Conservation (phyloP, 53 echinoderm and acorn worm species). For the Luidia sarsii region DNA sequence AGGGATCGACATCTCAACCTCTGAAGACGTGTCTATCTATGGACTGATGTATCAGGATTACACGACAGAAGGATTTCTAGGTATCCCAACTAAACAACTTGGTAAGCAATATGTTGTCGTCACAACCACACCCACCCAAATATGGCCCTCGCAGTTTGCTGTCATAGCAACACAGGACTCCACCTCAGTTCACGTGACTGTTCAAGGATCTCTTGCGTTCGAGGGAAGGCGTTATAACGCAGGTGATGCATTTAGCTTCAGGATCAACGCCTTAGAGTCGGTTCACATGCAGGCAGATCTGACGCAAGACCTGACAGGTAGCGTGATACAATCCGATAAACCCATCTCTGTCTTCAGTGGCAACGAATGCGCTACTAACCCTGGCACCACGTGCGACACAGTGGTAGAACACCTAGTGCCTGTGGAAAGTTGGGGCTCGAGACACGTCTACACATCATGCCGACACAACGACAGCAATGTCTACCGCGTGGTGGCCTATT, state of each 20-base stretch:
- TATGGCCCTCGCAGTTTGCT: conserved; percentile 13
- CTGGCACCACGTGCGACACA: conserved; percentile 50
- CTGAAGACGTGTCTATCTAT: conserved; percentile 53
- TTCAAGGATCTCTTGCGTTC: conserved; percentile 48
- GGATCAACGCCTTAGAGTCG: background rate
- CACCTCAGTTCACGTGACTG: conserved; percentile 50
- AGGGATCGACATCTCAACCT: conserved; percentile 43
- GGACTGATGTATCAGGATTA: conserved; percentile 51
- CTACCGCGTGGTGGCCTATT: conserved; percentile 57
- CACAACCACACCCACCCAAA: background rate
- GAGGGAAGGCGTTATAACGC: conserved; percentile 21
- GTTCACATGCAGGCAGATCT: background rate
- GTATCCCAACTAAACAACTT: conserved; percentile 42
- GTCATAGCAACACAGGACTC: conserved; percentile 47
- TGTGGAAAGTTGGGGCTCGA: conserved; percentile 66
- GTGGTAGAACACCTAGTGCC: conserved; percentile 58
- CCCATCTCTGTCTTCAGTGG: background rate
- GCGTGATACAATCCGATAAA: background rate
- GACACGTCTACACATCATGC: conserved; percentile 55
- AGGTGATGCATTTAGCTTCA: background rate
- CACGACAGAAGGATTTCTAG: conserved; percentile 61
- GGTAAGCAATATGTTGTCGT: conserved; percentile 57
- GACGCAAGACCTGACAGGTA: background rate
- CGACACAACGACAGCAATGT: conserved; percentile 24
- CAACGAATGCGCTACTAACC: background rate